phyloP scores from a whole-genome alignment of 2,888 invertebrate genomes.

The Eupithecia exiguata region DNA sequence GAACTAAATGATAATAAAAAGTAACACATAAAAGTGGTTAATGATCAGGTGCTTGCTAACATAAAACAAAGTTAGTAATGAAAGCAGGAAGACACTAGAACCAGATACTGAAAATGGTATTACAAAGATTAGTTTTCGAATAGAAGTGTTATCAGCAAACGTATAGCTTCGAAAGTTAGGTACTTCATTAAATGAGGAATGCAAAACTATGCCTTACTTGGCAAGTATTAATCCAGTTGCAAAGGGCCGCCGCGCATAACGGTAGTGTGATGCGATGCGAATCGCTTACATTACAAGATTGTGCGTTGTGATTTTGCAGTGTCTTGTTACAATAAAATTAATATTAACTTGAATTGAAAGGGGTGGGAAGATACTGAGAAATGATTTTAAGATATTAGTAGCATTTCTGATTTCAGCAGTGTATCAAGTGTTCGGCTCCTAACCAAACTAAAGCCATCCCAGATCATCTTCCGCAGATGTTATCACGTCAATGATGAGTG shows the following conservation, averaged over 20 bases:
- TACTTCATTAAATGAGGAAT: constrained; percentile 42
- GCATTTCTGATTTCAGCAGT: background rate
- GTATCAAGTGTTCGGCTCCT: background rate
- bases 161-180: constrained; percentile 33
- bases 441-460: background rate
- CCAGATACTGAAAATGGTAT: constrained; percentile 21
- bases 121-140: constrained; percentile 34
- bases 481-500: background rate
- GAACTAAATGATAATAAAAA: background rate
- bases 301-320: background rate
- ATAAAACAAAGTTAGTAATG: constrained; percentile 6
- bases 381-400: background rate
- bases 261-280: constrained; percentile 12
- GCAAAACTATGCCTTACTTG: constrained; percentile 39
- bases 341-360: background rate
- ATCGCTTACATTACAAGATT: constrained; percentile 12
- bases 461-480: background rate
- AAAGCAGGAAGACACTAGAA: constrained; percentile 20
- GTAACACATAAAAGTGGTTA: background rate
- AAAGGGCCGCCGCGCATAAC: background rate
- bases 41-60: background rate
- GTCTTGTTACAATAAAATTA: background rate
- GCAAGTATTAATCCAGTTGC: constrained; percentile 32
- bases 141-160: constrained; percentile 36
- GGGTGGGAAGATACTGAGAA: background rate